Percentiles rank a stretch among this genome's conserved stretches.
Conservation (phyloP, 1,140 invertebrate genomes). For the Onthophagus taurus region DNA sequence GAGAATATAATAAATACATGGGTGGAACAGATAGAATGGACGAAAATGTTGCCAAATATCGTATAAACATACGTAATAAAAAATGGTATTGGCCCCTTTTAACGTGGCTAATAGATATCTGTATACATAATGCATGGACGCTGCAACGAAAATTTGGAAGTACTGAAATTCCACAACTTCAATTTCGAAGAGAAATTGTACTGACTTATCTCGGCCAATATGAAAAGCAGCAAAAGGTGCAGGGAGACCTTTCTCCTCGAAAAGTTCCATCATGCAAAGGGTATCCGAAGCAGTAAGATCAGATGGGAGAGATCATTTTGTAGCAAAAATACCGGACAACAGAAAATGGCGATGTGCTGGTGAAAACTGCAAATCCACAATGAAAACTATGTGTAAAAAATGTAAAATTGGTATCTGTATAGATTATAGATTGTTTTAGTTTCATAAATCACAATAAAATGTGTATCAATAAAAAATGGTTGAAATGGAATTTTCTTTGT, state of each 20-base stretch:
- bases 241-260: conserved; percentile 8
- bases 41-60: conserved; percentile 22
- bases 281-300: conserved; percentile 9
- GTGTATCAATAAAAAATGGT: too few relatives aligned
- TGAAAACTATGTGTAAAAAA: too few relatives aligned
- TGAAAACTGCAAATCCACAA: too few relatives aligned
- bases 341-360: conserved; percentile 8
- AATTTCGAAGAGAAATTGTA: conserved; percentile 13
- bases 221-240: conserved; percentile 3
- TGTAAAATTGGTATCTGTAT: too few relatives aligned
- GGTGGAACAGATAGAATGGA: conserved; percentile 30
- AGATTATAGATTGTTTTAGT: too few relatives aligned
- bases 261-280: conserved; percentile 2
- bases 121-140: conserved; percentile 15
- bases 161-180: conserved; percentile 1
- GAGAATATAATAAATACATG: conserved; percentile 13
- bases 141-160: conserved; percentile 19
- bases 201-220: background rate
- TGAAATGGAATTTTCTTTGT: too few relatives aligned
- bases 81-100: conserved; percentile 30
- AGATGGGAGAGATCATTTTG: conserved; percentile 5
- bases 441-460: too few relatives aligned
- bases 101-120: conserved; percentile 27
- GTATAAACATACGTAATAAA: conserved; percentile 21
- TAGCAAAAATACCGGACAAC: background rate